Base-by-base conservation (phyloP, 2,113 vertebrate species). In the Pogonocichla stellata region DNA sequence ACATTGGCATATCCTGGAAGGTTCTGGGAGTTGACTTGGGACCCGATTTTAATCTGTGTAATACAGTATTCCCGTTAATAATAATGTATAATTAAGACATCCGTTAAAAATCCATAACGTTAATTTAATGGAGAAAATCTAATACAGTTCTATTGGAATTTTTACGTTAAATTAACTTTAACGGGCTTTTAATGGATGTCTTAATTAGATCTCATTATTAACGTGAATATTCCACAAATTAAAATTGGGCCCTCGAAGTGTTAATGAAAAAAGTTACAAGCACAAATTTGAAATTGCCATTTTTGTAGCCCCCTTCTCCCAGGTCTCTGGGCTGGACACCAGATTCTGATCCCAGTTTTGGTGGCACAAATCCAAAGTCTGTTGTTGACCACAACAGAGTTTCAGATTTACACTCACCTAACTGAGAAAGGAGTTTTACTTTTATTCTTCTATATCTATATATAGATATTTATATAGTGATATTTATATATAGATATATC, bases 131-230 rank as follows among this genome's bases (percentile, higher is more conserved):
- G 98, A 97, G 98, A 98, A 98, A 98, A 98, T 98, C 98, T 98
- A 98, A 98, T 98, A 98, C 98, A 98, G 97, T 98, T 98, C 98
- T 98, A 98, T 98, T 98, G 98, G 98, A 98, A 98, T 98, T 98
- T 98, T 98, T 98, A 98, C 98, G 98, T 98, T 98, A 98, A 98
- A 98, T 98, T 98, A 98, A 98, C 98, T 98, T 98, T 98, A 98
- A 98, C 98, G 98, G 98, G 98, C 98, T 98, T 98, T 98, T 98
- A 98, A 98, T 98, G 98, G 97, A 98, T 98, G 98, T 98, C 98
- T 98, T 98, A 98, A 98, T 98, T 98, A 98, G 98, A 98, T 98
- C 98, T 98, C 98, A 98, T 98, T 98, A 98, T 98, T 98, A 98
- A 98, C 97, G 95, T 96, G 98, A 98, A 98, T 98, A 98, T 98